Base-by-base conservation (phyloP, 2,888 invertebrate genomes). In the Xestia sexstrigata region DNA sequence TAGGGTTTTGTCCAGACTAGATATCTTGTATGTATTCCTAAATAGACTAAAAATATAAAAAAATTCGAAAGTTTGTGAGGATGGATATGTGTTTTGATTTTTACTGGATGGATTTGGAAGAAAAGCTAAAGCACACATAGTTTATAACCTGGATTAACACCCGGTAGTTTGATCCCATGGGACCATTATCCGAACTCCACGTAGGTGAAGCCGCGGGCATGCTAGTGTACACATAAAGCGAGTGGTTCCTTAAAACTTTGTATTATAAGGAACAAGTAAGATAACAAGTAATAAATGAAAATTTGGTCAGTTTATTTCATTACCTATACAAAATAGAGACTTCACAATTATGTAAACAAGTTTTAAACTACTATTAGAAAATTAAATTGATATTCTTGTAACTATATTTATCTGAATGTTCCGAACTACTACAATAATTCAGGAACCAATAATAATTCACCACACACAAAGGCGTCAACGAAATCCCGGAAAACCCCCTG, bases 401-500 rank as follows among this genome's bases (percentile, higher is more conserved):
- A 62, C 62, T 35, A 9, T 62, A 62, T 20, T 60, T 30, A 60
- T 20, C 20, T 30, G 0, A 30, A 15, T 26, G 20, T 45, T 5
- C 15, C 11, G 0, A n/a, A 52, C 8, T 0, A 23, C 2, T 11
- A 45, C 23, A 13, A n/a, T 26, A 35, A 42, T 9, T 5, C 1
- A 20, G n/a, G 17, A 30, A 1, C 49, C 23, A 67, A 67, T 75
- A 70, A 70, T 52, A 63, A 70, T 65, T 69, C 69, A n/a, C 45
- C 17, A 23, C 35, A 67, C 20, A 45, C 23, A 82, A 70, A 78
- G 66, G n/a, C 52, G 66, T 74, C 68, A 60, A 15, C 23, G 0
- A 74, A 78, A 77, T 67, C 42, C 58, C 76, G 72, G 79, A 74
- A 78, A n/a, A n/a, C n/a, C 76, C 65, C 30, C 49, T 72, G 74